Conservation (phyloP, 2,888 invertebrate species). For the Muschampia plurimacula region DNA sequence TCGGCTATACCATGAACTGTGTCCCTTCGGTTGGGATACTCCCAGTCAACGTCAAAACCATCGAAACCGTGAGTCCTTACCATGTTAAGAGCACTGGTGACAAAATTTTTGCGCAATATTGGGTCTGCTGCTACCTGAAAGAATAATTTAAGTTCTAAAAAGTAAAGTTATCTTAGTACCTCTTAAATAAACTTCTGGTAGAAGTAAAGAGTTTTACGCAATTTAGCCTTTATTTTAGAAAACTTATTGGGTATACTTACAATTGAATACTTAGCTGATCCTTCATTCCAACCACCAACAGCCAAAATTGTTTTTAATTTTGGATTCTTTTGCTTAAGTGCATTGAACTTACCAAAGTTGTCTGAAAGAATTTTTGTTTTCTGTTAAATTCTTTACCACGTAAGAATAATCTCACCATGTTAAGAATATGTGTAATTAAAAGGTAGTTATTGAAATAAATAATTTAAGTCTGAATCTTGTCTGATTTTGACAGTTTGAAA, state of each 20-base stretch:
- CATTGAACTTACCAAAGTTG: conserved; percentile 82
- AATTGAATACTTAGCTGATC: conserved; percentile 84
- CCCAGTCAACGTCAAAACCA: conserved; percentile 91
- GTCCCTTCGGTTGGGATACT: conserved; percentile 87
- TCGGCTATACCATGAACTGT: conserved; percentile 72
- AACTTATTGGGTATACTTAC: conserved; percentile 55
- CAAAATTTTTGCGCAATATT: conserved; percentile 78
- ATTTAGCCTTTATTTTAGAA: not conserved
- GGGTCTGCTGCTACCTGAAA: conserved; percentile 73
- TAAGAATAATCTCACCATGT: too few species aligned
- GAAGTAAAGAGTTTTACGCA: not conserved
- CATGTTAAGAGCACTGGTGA: conserved; percentile 83
- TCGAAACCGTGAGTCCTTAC: conserved; percentile 87
- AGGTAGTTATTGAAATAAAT: too few species aligned
- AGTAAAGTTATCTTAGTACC: not conserved
- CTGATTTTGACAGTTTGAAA: too few species aligned
- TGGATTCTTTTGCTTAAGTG: conserved; percentile 80
- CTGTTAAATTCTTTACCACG: not conserved
- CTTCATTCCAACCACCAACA: conserved; percentile 90
- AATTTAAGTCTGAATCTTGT: too few species aligned
- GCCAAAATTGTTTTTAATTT: conserved; percentile 86
- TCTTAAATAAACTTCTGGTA: not conserved
- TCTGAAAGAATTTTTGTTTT: conserved; percentile 55
- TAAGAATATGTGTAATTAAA: too few species aligned
- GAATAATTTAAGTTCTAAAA: not conserved